Base-by-base conservation (phyloP, 2,888 invertebrate genomes). In the Pseudococcus jackbeardsleyi region DNA sequence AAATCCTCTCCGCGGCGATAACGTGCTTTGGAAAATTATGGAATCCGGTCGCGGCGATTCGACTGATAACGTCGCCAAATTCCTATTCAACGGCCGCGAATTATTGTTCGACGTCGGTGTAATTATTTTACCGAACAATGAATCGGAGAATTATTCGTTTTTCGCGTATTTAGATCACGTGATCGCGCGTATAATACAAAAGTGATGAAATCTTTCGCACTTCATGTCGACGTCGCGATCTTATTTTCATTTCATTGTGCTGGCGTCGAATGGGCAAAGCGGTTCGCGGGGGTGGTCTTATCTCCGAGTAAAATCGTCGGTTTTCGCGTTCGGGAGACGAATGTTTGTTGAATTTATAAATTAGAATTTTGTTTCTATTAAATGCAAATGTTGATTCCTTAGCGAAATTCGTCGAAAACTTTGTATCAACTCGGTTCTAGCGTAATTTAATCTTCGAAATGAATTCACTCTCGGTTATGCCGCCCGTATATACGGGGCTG, bases 381-480 rank as follows among this genome's bases (percentile, higher is more conserved):
- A 64, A 64, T 64, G 64, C 64, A 64, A 64, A 64, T 22, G 64
- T 64, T 64, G 22, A 64, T 64, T 64, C 22, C 64, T 64, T 9
- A 15, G 22, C 64, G 64, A 22, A 64, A 64, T 22, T 64, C 64
- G 64, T 22, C 64, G 64, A 64, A 64, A 64, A 64, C 64, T 64
- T 64, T 72, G 72, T 72, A 72, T 72, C 33, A 72, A 72, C 72
- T 72, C 39, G 72, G 33, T 33, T 72, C 72, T 33, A 6, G 72
- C 33, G 72, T 72, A 72, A 72, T 72, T 72, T 72, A 72, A 72
- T 72, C 72, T 72, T 72, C 72, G 72, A 72, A 72, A 72, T 72
- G 72, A 72, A 72, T 72, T 72, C 72, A 72, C 39, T 17, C 33
- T 72, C 15, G 15, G 72, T 33, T 72, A 33, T 72, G 33, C 6